These are phyloP conservation scores for Callaeas wilsoni DNA, from an alignment of 2,113 vertebrate genomes.

Conservation along the genomic window DNA sequence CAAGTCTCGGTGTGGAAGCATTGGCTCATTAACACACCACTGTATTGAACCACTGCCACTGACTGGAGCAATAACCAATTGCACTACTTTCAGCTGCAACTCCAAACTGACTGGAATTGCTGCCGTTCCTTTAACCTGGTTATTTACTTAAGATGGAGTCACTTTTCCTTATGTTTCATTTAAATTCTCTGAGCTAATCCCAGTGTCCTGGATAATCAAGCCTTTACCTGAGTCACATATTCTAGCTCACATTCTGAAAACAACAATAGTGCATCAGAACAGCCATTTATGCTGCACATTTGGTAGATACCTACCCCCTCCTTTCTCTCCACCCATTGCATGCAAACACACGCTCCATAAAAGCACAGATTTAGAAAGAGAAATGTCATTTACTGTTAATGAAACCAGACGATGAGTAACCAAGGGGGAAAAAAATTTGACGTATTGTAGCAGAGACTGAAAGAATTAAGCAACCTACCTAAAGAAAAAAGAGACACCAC, in stretches of 20 bases:
- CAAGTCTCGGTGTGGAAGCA: conserved; percentile 37
- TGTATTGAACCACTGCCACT: not conserved
- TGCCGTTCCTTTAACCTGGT: not conserved
- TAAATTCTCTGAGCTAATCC: conserved; percentile 2
- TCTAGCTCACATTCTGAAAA: not conserved
- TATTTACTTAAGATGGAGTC: not conserved
- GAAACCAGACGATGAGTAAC: not conserved
- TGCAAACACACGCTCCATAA: not conserved
- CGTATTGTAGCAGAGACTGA: not conserved
- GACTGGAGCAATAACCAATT: conserved; percentile 19
- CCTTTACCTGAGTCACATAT: not conserved
- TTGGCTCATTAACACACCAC: conserved; percentile 50
- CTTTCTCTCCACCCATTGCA: not conserved
- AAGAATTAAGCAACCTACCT: not conserved
- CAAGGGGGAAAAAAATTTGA: accelerated
- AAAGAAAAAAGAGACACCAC: not conserved
- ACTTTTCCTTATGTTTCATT: not conserved
- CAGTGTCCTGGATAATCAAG: not conserved
- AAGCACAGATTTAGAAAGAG: not conserved
- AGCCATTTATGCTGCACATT: not conserved
- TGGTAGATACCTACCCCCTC: not conserved
- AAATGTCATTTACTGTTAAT: not conserved
- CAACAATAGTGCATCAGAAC: not conserved
- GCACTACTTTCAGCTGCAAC: not conserved
- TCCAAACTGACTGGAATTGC: not conserved